Percentiles rank a stretch among this genome's conserved stretches.
Conservation (phyloP, 2,113 vertebrate genomes). For the Pteronura brasiliensis region DNA sequence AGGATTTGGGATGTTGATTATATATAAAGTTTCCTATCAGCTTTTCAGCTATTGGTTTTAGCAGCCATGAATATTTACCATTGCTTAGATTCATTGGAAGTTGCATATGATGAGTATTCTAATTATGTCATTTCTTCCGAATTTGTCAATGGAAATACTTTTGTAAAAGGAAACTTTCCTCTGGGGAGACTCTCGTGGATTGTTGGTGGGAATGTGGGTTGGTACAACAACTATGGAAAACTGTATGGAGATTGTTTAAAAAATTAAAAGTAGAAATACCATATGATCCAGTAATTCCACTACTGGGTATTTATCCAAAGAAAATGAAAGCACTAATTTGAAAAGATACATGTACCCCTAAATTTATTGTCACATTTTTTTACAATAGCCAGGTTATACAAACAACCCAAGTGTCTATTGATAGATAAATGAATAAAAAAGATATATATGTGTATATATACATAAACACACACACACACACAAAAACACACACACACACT, state of each 20-base stretch:
- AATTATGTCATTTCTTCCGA: background rate
- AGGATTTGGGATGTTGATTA: background rate
- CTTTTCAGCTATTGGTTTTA: background rate
- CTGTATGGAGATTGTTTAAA: background rate
- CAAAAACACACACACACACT: background rate
- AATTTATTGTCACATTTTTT: background rate
- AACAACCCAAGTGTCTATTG: background rate
- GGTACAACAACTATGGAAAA: background rate
- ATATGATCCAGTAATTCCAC: background rate
- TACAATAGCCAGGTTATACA: background rate
- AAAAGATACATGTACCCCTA: background rate
- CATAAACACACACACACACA: background rate
- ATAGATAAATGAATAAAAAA: background rate
- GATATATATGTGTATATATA: background rate
- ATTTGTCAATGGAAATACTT: background rate
- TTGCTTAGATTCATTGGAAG: background rate
- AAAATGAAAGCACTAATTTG: background rate
- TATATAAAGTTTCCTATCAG: background rate
- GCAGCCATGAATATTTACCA: background rate
- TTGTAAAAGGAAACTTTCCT: background rate
- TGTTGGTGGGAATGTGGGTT: background rate
- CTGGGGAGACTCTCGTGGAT: background rate
- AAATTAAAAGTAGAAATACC: background rate
- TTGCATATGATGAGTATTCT: background rate
- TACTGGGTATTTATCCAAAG: background rate